Conservation (phyloP, 2,113 vertebrate species). For the Boulengeromyrus knoepffleri region DNA sequence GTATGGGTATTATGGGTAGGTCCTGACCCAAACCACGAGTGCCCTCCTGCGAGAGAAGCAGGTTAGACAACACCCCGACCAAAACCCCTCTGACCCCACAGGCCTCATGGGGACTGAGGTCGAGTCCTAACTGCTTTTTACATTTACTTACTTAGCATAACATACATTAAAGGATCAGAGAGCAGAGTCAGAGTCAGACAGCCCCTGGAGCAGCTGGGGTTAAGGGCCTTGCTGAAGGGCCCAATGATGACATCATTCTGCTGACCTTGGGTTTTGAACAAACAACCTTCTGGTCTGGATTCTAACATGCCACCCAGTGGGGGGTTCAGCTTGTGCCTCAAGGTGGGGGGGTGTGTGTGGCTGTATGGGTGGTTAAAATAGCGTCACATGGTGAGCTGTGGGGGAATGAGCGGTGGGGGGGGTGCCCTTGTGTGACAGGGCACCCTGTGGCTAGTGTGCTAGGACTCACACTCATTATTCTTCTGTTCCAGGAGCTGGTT, state of each 20-base stretch:
- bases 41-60: not conserved
- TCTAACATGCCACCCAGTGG: not conserved
- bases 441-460: no score
- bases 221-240: not conserved
- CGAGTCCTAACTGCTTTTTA: not conserved
- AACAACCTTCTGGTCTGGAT: not conserved
- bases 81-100: not conserved
- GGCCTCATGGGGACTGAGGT: not conserved
- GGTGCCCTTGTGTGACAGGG: not conserved
- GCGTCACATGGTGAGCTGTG: not conserved
- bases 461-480: not conserved
- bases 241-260: not conserved
- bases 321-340: not conserved
- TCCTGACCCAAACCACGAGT: not conserved
- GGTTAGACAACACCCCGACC: no score
- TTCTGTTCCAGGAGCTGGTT: conserved; percentile 73
- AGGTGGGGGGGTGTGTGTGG: not conserved
- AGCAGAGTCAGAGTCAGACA: not conserved
- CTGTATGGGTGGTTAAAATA: not conserved
- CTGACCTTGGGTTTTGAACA: not conserved
- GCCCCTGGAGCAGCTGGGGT: not conserved
- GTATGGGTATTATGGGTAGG: not conserved
- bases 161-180: not conserved
- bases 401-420: not conserved
- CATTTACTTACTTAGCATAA: not conserved